Conservation (phyloP, 2,888 invertebrate species). For the Mechanitis mazaeus region DNA sequence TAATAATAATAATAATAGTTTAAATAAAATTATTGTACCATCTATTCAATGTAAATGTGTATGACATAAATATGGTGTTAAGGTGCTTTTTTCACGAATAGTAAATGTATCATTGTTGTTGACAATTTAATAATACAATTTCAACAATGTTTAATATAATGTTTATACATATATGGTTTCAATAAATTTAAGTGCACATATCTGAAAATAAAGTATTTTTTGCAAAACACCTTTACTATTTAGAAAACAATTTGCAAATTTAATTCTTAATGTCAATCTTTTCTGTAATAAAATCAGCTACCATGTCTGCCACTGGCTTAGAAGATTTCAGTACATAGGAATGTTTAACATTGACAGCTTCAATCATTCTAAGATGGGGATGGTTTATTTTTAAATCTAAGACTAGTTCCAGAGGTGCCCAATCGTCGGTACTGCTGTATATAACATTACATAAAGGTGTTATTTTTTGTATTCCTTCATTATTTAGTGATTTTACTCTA, state of each 20-base stretch:
- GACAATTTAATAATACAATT: conserved; percentile 19
- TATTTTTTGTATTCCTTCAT: conserved; percentile 78
- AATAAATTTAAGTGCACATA: conserved; percentile 66
- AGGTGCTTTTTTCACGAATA: conserved; percentile 25
- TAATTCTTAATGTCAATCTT: too few relatives aligned
- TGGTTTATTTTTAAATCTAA: conserved; percentile 72
- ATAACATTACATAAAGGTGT: conserved; percentile 78
- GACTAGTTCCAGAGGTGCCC: conserved; percentile 87
- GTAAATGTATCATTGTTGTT: conserved; percentile 18
- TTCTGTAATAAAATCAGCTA: conserved; percentile 46
- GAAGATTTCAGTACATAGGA: conserved; percentile 86
- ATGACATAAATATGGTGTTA: conserved; percentile 12
- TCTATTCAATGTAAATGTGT: conserved; percentile 19
- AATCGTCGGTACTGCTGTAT: conserved; percentile 87
- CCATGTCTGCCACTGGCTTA: conserved; percentile 71
- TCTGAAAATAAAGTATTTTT: conserved; percentile 27
- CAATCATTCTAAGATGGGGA: conserved; percentile 47
- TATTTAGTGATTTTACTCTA: conserved; percentile 81
- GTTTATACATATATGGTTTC: conserved; percentile 40
- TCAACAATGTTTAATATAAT: conserved; percentile 22
- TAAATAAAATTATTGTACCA: conserved; percentile 11
- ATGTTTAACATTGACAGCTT: conserved; percentile 74
- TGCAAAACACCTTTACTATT: not conserved
- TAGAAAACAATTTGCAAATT: not conserved
- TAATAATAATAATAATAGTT: not conserved